phyloP scores from a whole-genome alignment of 1,140 invertebrate genomes.

The Drosophila paulistorum region DNA sequence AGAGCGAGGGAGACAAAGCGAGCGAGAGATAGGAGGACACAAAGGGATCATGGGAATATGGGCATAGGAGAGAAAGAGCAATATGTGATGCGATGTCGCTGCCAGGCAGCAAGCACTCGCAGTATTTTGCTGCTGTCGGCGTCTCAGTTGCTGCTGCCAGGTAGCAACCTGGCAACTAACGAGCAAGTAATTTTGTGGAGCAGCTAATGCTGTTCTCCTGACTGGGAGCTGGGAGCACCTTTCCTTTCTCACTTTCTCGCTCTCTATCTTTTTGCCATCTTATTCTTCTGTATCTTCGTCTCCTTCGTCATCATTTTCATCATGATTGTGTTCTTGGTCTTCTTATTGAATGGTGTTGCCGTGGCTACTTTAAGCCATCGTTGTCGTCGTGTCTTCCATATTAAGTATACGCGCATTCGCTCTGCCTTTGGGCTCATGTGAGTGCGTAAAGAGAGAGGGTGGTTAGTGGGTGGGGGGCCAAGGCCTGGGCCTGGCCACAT shows the following conservation, averaged over 20 bases:
- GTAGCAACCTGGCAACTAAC: constrained; percentile 54
- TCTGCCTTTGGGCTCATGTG: constrained; percentile 39
- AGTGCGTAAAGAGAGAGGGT: constrained; percentile 19
- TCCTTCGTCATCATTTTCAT: constrained; percentile 11
- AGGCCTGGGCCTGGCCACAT: background rate
- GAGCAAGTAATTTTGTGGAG: constrained; percentile 76
- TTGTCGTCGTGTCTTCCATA: constrained; percentile 54
- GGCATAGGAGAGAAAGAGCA: constrained; percentile 17
- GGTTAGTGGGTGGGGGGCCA: background rate
- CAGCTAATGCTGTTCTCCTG: constrained; percentile 49
- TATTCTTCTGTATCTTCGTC: no score
- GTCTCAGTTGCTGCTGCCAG: constrained; percentile 21
- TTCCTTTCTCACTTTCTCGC: no score
- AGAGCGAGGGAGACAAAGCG: constrained; percentile 3
- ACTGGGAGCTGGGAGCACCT: no score
- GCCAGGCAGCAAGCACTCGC: constrained; percentile 2
- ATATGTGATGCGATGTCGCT: constrained; percentile 21
- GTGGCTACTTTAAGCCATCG: constrained; percentile 71
- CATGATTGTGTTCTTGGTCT: constrained; percentile 20
- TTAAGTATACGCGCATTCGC: constrained; percentile 65
- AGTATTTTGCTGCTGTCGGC: constrained; percentile 17
- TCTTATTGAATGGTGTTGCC: constrained; percentile 61
- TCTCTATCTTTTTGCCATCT: no score
- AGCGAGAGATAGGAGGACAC: constrained; percentile 18
- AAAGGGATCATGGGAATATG: background rate